Evolutionary conservation across 2,113 vertebrate genomes (phyloP).

Genomic region (Alethe castanea): DNA sequence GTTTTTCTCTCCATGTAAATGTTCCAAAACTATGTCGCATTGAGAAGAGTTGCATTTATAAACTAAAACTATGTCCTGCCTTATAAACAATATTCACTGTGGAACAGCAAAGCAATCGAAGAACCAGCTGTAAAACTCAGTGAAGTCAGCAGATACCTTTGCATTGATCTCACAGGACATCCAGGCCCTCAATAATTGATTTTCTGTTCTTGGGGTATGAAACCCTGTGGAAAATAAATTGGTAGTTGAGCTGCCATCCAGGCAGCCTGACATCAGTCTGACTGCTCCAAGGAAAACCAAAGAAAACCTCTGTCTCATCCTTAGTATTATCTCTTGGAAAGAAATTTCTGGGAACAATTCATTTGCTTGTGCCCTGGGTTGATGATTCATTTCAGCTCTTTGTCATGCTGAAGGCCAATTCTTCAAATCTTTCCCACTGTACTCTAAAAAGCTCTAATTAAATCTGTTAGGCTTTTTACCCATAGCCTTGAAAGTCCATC

Average conservation of each 20-base stretch:
- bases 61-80: background rate
- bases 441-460: background rate
- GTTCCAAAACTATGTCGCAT: background rate
- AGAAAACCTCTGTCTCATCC: background rate
- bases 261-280: background rate
- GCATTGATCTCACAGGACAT: background rate
- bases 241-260: background rate
- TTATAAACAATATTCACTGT: background rate
- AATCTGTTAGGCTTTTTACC: background rate
- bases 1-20: background rate
- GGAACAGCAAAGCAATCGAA: background rate
- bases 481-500: background rate
- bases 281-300: background rate
- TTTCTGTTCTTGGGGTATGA: background rate
- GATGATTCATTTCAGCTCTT: background rate
- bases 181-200: background rate
- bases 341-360: background rate
- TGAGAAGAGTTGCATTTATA: background rate
- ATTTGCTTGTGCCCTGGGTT: background rate
- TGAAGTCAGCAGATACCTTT: background rate
- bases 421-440: background rate
- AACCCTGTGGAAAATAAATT: background rate
- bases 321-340: background rate
- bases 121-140: background rate
- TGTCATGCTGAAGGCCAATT: background rate